Evolutionary conservation across 2,797 vertebrate species (phyloP).

Genomic region (Xyrichtys novacula): DNA sequence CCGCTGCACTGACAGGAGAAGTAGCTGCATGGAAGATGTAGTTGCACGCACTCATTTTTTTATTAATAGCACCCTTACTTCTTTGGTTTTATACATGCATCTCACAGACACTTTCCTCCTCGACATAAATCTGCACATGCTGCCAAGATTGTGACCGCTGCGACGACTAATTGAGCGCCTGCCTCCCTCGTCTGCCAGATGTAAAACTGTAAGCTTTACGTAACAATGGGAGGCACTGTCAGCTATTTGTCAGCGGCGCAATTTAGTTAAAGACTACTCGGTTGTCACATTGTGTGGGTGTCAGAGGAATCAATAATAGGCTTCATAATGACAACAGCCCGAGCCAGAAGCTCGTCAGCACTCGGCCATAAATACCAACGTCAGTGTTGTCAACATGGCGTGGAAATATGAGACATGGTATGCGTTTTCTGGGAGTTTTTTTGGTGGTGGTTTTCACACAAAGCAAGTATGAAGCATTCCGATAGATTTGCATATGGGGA

Average conservation of each 20-base stretch:
- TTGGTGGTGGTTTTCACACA: slow-evolving; percentile 30
- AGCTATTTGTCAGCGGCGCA: slow-evolving; percentile 69
- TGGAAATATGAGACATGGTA: slow-evolving; percentile 48
- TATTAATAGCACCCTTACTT: slow-evolving; percentile 55
- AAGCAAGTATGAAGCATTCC: background rate
- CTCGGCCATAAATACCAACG: slow-evolving; percentile 62
- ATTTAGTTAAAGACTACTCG: slow-evolving; percentile 74
- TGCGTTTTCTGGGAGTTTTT: slow-evolving; percentile 14
- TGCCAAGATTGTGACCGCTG: slow-evolving; percentile 61
- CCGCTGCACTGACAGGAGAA: slow-evolving; percentile 43
- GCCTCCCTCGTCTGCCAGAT: slow-evolving; percentile 60
- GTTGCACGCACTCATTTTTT: slow-evolving; percentile 35
- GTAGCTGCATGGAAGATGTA: slow-evolving; percentile 39
- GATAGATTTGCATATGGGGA: slow-evolving; percentile 9
- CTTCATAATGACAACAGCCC: slow-evolving; percentile 65
- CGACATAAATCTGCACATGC: slow-evolving; percentile 19
- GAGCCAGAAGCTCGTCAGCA: slow-evolving; percentile 64
- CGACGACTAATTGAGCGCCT: slow-evolving; percentile 56
- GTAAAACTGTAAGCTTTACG: slow-evolving; percentile 59
- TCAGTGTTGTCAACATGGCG: slow-evolving; percentile 44
- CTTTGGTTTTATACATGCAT: slow-evolving; percentile 21
- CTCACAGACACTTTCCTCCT: slow-evolving; percentile 1
- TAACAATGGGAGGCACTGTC: slow-evolving; percentile 66
- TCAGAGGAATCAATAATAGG: slow-evolving; percentile 75
- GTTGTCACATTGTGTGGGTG: slow-evolving; percentile 75